Percentiles rank a stretch among this genome's conserved stretches.
These are phyloP conservation scores for Ferrisia virgata DNA, from an alignment of 2,888 invertebrate species.

Conservation along the genomic window DNA sequence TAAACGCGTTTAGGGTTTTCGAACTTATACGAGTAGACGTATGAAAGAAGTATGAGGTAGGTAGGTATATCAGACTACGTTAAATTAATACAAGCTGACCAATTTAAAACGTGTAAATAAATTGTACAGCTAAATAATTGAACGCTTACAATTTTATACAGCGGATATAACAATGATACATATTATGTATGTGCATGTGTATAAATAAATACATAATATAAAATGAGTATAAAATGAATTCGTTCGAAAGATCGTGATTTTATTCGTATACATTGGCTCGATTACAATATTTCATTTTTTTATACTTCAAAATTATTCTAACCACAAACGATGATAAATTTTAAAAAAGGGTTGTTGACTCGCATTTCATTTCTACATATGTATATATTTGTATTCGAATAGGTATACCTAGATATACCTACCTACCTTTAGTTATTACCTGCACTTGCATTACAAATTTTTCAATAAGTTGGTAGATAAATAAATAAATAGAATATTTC, in stretches of 20 bases:
- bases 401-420: too few relatives aligned
- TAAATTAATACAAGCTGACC: background rate
- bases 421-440: too few relatives aligned
- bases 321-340: background rate
- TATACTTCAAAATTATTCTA: background rate
- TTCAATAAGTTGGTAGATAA: too few relatives aligned
- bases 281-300: background rate
- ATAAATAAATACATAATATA: too few relatives aligned
- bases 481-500: too few relatives aligned
- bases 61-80: background rate
- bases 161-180: background rate
- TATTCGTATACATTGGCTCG: background rate
- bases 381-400: too few relatives aligned
- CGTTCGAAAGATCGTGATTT: background rate
- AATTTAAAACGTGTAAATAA: slow-evolving; percentile 14
- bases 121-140: background rate
- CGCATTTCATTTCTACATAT: too few relatives aligned
- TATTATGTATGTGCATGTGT: too few relatives aligned
- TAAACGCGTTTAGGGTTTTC: background rate
- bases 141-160: background rate
- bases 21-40: background rate
- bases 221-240: background rate
- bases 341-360: background rate
- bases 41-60: background rate
- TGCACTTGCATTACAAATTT: too few relatives aligned